Evolutionary conservation across 1,140 invertebrate species (phyloP).

Genomic region (Diuraphis noxia): DNA sequence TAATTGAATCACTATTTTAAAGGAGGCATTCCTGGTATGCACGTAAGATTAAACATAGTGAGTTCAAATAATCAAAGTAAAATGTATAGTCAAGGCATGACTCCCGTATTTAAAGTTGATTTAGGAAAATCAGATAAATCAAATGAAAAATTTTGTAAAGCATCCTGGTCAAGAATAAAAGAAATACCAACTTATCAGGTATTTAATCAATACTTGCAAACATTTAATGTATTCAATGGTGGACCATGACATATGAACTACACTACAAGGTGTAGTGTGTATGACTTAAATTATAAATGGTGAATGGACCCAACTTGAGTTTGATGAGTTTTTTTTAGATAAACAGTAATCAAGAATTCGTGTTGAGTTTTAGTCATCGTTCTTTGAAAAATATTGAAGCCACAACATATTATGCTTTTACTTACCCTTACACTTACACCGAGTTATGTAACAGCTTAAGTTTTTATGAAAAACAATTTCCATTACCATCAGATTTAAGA

Average conservation of each 20-base stretch:
- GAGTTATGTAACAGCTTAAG: constrained; percentile 76
- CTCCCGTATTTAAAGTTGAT: constrained; percentile 71
- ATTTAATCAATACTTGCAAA: background rate
- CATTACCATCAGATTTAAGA: constrained; percentile 39
- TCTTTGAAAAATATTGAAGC: constrained; percentile 74
- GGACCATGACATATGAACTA: background rate
- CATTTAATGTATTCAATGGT: background rate
- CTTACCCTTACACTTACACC: constrained; percentile 85
- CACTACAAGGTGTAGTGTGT: background rate
- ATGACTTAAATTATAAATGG: background rate
- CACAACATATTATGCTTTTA: constrained; percentile 87
- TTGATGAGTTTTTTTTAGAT: constrained; percentile 18
- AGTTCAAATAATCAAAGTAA: constrained; percentile 89
- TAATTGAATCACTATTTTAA: constrained; percentile 55
- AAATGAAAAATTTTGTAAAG: constrained; percentile 61
- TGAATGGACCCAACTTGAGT: background rate
- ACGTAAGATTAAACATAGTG: constrained; percentile 80
- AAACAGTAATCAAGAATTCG: constrained; percentile 56
- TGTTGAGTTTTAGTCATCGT: constrained; percentile 80
- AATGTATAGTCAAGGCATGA: constrained; percentile 89
- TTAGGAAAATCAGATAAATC: constrained; percentile 65
- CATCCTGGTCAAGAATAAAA: constrained; percentile 75
- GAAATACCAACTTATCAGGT: constrained; percentile 68
- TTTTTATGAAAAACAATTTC: constrained; percentile 67
- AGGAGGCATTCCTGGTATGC: constrained; percentile 64